phyloP scores from a whole-genome alignment of 1,140 invertebrate species.

The Asbolus verrucosus region DNA sequence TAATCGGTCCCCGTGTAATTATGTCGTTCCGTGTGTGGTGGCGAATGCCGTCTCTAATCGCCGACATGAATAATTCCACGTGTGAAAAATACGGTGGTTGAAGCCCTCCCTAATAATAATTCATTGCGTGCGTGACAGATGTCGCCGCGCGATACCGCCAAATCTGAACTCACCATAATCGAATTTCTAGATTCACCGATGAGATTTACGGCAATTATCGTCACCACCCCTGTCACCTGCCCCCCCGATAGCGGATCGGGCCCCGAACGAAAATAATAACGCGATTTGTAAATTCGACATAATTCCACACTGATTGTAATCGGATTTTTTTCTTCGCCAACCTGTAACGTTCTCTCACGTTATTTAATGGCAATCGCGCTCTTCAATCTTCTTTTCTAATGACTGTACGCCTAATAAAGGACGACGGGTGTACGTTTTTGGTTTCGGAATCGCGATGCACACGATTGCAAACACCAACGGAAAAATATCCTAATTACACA shows the following conservation, averaged over 20 bases:
- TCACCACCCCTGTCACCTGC: constrained; percentile 1
- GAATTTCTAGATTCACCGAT: constrained; percentile 41
- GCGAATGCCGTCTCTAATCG: constrained; percentile 18
- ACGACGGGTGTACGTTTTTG: no score
- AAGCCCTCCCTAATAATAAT: constrained; percentile 5
- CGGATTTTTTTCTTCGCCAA: neutral
- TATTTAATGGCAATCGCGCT: no score
- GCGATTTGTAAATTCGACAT: constrained; percentile 36
- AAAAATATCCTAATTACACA: no score
- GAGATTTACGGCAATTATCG: constrained; percentile 42
- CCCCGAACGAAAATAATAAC: neutral
- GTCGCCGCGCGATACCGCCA: constrained; percentile 39
- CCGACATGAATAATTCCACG: constrained; percentile 27
- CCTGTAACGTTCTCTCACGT: neutral
- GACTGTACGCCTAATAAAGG: no score
- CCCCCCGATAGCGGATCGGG: no score
- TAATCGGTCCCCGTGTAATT: constrained; percentile 16
- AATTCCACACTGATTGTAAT: constrained; percentile 2
- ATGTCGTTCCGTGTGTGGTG: constrained; percentile 24
- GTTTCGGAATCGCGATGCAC: no score
- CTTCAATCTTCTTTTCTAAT: no score
- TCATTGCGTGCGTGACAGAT: constrained; percentile 40
- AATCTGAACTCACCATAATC: constrained; percentile 40
- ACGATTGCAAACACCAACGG: no score
- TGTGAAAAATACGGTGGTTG: constrained; percentile 17